Percentiles rank a stretch among this genome's conserved stretches.
phyloP scores from a whole-genome alignment of 2,113 vertebrate genomes.

The Zosterops borbonicus region DNA sequence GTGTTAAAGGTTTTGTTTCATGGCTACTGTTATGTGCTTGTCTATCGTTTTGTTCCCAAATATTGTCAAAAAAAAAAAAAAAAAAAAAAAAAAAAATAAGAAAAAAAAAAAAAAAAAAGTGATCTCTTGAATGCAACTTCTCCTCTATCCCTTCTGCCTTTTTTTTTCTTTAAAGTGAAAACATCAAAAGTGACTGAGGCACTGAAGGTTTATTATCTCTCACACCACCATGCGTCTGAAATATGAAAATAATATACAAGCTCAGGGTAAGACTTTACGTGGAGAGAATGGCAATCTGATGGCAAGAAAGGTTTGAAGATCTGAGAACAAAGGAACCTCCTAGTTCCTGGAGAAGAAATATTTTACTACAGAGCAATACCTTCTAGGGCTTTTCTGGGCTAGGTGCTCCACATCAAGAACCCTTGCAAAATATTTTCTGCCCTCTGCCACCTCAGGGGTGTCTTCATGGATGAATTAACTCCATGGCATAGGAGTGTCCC shows the following conservation, averaged over 20 bases:
- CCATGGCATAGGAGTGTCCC: background rate
- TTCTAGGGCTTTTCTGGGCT: background rate
- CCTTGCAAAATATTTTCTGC: background rate
- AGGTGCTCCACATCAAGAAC: background rate
- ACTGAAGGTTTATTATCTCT: background rate
- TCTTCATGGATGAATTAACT: background rate
- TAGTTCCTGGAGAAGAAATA: background rate
- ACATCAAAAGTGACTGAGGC: background rate
- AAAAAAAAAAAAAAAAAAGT: background rate
- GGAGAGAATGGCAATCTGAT: background rate
- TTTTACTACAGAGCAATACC: background rate
- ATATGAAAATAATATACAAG: background rate
- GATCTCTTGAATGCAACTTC: background rate
- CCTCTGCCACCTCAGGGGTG: background rate
- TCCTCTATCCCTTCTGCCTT: rapidly evolving
- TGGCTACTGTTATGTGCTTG: background rate
- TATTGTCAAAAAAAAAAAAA: background rate
- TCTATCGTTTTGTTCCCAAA: background rate
- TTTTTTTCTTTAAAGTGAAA: background rate
- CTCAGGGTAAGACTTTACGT: background rate
- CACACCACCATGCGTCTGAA: background rate
- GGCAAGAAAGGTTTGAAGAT: background rate
- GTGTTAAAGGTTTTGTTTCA: background rate
- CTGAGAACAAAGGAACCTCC: background rate
- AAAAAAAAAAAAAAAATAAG: too few relatives aligned